Evolutionary conservation across 53 echinoderm and acorn worm species (phyloP), one percentile per base, ranked within the genome.

Genomic region (Holothuria leucospilota): DNA sequence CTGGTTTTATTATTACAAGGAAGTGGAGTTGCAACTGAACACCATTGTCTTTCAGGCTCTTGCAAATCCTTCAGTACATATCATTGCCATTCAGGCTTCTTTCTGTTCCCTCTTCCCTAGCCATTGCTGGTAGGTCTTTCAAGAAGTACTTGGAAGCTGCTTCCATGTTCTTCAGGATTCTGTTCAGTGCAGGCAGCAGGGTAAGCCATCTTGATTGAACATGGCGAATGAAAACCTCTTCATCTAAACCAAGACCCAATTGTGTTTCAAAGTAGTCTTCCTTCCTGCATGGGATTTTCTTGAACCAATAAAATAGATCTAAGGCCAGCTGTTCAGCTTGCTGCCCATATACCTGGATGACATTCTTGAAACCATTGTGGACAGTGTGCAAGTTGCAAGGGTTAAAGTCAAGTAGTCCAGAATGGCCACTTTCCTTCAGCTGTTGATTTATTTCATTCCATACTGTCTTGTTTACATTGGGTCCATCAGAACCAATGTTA

Each of bases 201-300:
- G 78, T 77, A 46, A 77, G 51, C 78, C 78, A 77, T 77, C 78
- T 77, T 20, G 78, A 77, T 42, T 77, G 78, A 41, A 77, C 78
- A 77, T 78, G 79, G 18, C 59, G 40, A 26, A 78, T 78, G 58
- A 78, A 78, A 20, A 78, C 25, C 79, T 9, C 51, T 78, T 78
- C 79, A 51, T 78, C 79, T 26, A 78, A 51, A 27, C 79, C 79
- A 51, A 78, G 79, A 51, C 79, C 56, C 18, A 78, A 26, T n/a
- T 78, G 79, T 21, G 79, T 78, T n/a, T 78, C 79, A 78, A 78
- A 51, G 51, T 21, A 78, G 79, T 78, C 79, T 78, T 78, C 79
- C 56, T 78, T 78, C 21, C 79, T 20, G 56, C 79, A 78, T 78
- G 79, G 79, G n/a, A 2, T 21, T 11, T 20, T 26, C 21, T 78